A percentile compares a stretch with the other conserved stretches of the same genome.
phyloP scores from a whole-genome alignment of 1,140 invertebrate genomes.

The Drosophila auraria region DNA sequence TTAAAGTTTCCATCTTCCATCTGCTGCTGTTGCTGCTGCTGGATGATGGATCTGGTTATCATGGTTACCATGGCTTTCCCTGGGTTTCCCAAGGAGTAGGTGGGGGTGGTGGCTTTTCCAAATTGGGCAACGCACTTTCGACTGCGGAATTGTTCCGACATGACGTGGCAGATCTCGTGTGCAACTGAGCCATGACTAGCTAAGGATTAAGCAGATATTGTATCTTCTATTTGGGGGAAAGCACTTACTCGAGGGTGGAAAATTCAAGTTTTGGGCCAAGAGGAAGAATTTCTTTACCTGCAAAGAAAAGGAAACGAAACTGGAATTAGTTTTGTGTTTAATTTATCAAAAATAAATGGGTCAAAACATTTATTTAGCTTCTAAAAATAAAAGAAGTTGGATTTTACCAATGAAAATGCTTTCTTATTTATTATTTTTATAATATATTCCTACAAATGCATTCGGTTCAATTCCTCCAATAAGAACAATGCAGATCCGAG shows the following conservation, averaged over 20 bases:
- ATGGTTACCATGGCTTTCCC: slow-evolving; percentile 20
- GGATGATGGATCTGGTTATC: slow-evolving; percentile 47
- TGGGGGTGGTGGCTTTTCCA: slow-evolving; percentile 13
- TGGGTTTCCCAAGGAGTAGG: neutral
- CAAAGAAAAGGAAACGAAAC: slow-evolving; percentile 27
- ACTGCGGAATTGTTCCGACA: slow-evolving; percentile 23
- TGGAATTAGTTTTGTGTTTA: slow-evolving; percentile 28
- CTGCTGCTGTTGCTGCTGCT: slow-evolving; percentile 7
- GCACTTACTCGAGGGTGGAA: slow-evolving; percentile 28
- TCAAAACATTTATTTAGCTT: neutral
- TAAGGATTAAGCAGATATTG: slow-evolving; percentile 26
- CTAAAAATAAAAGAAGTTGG: too few relatives aligned
- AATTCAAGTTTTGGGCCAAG: slow-evolving; percentile 1
- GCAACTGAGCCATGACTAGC: slow-evolving; percentile 42
- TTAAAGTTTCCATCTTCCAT: slow-evolving; percentile 33
- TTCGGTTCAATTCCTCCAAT: slow-evolving; percentile 9
- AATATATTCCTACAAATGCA: slow-evolving; percentile 19
- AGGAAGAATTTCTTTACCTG: slow-evolving; percentile 58
- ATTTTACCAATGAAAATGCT: too few relatives aligned
- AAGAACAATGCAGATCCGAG: slow-evolving; percentile 23
- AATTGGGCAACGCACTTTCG: slow-evolving; percentile 30
- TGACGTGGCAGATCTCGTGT: slow-evolving; percentile 43
- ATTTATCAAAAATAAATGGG: neutral
- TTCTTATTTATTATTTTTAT: neutral
- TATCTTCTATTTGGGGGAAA: slow-evolving; percentile 16